Conservation (phyloP, 2,888 invertebrate genomes). For the Seira musarum region DNA sequence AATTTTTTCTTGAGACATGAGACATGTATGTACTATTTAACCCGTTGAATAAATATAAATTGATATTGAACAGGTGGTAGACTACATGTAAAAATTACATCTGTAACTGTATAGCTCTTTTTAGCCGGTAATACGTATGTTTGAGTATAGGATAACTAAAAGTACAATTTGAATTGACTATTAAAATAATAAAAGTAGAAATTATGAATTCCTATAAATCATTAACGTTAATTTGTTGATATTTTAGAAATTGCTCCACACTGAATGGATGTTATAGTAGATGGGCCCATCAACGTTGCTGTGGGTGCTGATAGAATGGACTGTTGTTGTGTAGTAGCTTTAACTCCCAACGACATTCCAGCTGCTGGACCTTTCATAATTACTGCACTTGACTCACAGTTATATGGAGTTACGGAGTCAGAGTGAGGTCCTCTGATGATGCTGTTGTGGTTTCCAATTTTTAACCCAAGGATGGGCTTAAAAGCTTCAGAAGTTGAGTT, state of each 20-base stretch:
- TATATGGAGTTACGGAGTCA: not conserved
- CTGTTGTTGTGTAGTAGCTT: constrained; percentile 16
- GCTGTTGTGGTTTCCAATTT: not conserved
- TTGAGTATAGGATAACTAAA: constrained; percentile 3
- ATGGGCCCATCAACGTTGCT: not conserved
- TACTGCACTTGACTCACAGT: constrained; percentile 7
- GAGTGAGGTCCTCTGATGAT: not conserved
- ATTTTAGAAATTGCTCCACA: constrained; percentile 19
- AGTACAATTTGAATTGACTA: constrained; percentile 5
- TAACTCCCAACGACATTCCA: constrained; percentile 14
- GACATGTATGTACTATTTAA: not conserved
- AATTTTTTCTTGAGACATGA: not conserved
- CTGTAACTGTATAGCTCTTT: too few relatives aligned
- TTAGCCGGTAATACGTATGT: not conserved
- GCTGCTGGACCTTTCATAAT: constrained; percentile 8
- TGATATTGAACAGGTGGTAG: too few relatives aligned
- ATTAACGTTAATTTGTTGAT: constrained; percentile 51
- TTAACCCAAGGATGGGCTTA: constrained; percentile 15
- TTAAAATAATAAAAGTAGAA: constrained; percentile 26
- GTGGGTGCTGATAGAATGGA: not conserved
- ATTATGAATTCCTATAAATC: constrained; percentile 49
- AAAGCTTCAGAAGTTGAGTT: constrained; percentile 73
- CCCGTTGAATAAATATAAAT: not conserved
- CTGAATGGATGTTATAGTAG: constrained; percentile 31
- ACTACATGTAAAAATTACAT: too few relatives aligned